A percentile compares a stretch with the other conserved stretches of the same genome.
phyloP scores from a whole-genome alignment of 2,888 invertebrate species.

The Boloria euphrosyne region DNA sequence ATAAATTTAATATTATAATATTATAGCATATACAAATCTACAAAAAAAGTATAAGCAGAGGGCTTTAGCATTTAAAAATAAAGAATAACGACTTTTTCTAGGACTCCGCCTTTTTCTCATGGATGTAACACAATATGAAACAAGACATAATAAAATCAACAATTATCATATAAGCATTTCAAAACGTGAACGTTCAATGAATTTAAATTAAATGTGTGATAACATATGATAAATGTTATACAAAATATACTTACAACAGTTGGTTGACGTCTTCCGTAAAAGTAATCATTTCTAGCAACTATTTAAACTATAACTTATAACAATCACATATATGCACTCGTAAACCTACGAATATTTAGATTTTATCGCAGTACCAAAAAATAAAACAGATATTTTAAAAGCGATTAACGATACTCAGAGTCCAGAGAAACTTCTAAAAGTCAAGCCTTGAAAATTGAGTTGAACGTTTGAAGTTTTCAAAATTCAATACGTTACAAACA shows the following conservation, averaged over 20 bases:
- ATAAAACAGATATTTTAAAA: slow-evolving; percentile 16
- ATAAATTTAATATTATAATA: no score
- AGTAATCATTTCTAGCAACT: slow-evolving; percentile 54
- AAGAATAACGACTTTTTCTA: no score
- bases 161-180: neutral
- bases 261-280: slow-evolving; percentile 60
- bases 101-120: no score
- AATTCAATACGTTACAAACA: slow-evolving; percentile 42
- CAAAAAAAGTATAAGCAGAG: no score
- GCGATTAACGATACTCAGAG: slow-evolving; percentile 6
- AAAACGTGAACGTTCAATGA: neutral
- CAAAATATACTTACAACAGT: slow-evolving; percentile 67
- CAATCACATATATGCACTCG: slow-evolving; percentile 21
- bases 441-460: slow-evolving; percentile 11
- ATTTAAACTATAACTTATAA: slow-evolving; percentile 26
- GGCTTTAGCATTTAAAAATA: no score
- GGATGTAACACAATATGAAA: no score
- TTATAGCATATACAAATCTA: no score
- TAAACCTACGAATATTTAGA: slow-evolving; percentile 10
- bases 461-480: slow-evolving; percentile 41
- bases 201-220: neutral
- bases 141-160: neutral
- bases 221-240: neutral
- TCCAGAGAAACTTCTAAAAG: slow-evolving; percentile 8
- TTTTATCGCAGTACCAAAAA: slow-evolving; percentile 1